phyloP scores from a whole-genome alignment of 2,888 invertebrate genomes.

The Notodonta ziczac region DNA sequence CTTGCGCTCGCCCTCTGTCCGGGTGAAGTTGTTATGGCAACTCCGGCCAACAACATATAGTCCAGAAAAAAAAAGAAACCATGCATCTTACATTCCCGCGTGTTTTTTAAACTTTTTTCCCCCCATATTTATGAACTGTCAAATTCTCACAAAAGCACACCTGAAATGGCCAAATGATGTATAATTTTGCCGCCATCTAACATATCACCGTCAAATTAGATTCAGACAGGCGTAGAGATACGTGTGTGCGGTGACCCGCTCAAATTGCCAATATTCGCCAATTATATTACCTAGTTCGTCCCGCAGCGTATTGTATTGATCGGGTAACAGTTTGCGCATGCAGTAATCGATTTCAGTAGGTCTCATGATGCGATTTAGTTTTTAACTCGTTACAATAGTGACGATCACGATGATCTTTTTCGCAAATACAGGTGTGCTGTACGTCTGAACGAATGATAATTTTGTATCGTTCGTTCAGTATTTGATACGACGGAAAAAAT shows the following conservation, averaged over 20 bases:
- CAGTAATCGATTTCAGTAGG: neutral
- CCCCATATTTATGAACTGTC: no score
- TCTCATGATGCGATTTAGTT: neutral
- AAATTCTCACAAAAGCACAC: conserved; percentile 1
- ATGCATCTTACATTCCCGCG: neutral
- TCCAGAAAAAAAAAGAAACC: no score
- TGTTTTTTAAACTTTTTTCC: neutral
- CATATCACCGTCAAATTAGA: conserved; percentile 51
- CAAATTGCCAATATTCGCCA: conserved; percentile 44
- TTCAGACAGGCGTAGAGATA: conserved; percentile 46
- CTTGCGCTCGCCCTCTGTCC: no score
- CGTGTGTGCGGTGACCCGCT: conserved; percentile 48
- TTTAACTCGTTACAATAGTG: no score
- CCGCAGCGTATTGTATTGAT: neutral
- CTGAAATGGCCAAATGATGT: conserved; percentile 17
- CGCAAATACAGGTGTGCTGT: no score
- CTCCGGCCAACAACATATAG: no score
- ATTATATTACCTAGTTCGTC: conserved; percentile 18
- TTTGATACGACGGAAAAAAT: no score
- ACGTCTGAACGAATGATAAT: no score
- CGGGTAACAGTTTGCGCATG: neutral
- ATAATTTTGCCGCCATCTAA: conserved; percentile 33
- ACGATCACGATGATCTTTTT: no score
- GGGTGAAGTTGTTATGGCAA: no score
- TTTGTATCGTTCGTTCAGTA: no score